phyloP scores from a whole-genome alignment of 2,797 vertebrate species.

The Enteromius afrohamiltoni region DNA sequence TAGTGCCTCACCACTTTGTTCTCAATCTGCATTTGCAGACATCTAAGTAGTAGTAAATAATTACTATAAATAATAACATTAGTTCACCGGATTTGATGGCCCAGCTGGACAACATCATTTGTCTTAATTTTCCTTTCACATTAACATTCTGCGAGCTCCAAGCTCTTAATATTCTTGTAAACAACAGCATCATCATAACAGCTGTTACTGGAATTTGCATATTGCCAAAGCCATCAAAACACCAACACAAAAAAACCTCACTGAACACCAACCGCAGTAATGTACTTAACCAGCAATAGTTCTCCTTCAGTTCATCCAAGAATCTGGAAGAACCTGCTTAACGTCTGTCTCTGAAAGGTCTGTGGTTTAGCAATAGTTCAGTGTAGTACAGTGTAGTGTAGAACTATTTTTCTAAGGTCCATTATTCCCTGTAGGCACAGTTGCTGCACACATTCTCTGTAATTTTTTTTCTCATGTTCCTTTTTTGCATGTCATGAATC shows the following conservation, averaged over 20 bases:
- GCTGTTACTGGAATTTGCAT: background rate
- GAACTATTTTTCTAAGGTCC: background rate
- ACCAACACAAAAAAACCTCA: no score
- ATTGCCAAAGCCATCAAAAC: background rate
- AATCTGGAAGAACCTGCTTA: conserved; percentile 27
- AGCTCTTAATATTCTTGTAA: background rate
- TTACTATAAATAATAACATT: background rate
- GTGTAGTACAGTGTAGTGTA: no score
- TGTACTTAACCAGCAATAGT: background rate
- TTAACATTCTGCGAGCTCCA: background rate
- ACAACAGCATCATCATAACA: background rate
- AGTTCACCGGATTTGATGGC: background rate
- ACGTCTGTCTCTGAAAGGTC: background rate
- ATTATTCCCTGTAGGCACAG: background rate
- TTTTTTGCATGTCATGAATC: background rate
- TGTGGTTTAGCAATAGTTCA: background rate
- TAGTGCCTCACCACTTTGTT: background rate
- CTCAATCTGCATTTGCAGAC: background rate
- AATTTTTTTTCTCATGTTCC: background rate
- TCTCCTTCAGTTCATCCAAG: background rate
- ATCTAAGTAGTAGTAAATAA: background rate
- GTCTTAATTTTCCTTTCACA: background rate
- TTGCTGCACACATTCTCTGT: background rate
- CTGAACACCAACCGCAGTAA: background rate
- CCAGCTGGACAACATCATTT: background rate